A percentile compares a stretch with the other conserved stretches of the same genome.
Conservation (phyloP, 2,797 vertebrate genomes). For the Microhierax caerulescens region DNA sequence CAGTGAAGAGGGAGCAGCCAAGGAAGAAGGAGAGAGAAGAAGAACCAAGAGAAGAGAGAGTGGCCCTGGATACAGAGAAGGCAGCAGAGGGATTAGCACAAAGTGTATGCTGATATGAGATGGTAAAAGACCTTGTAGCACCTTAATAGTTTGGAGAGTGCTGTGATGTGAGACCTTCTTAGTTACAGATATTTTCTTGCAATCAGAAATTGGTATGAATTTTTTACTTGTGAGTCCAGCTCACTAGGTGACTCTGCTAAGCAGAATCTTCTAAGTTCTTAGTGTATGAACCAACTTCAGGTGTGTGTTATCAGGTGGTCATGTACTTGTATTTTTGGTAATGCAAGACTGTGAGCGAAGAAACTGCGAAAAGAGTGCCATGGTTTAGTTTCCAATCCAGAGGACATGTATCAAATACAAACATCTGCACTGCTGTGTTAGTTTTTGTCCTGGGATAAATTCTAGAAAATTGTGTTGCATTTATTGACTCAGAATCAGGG, state of each 20-base stretch:
- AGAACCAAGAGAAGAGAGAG: no score
- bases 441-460: neutral
- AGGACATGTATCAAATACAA: fast-evolving
- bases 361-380: neutral
- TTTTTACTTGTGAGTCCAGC: neutral
- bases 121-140: no score
- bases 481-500: neutral
- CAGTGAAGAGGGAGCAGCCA: no score
- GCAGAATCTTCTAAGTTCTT: neutral
- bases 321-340: neutral
- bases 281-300: neutral
- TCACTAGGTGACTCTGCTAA: neutral
- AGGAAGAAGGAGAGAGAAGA: no score
- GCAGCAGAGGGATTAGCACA: no score
- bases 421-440: neutral
- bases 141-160: no score
- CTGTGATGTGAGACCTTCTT: no score
- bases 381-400: neutral
- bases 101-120: no score
- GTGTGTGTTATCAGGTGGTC: neutral
- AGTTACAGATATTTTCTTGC: neutral
- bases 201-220: neutral
- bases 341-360: neutral
- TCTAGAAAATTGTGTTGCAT: neutral
- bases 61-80: no score